Base-by-base conservation (phyloP, 2,797 vertebrate species). In the Sylvilagus floridanus region DNA sequence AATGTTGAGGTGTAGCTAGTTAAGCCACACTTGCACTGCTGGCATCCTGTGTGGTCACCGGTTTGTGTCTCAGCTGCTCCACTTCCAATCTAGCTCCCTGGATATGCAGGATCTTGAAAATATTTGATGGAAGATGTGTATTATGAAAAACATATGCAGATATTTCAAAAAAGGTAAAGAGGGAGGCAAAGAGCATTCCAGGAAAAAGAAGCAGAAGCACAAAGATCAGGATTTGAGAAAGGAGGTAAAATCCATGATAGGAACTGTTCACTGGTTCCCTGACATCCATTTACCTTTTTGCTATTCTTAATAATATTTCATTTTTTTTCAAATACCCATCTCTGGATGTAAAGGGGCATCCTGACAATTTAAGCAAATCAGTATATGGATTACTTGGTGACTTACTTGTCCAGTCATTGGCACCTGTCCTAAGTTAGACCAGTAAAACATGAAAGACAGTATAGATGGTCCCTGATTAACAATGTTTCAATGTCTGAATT, bases 371-470 rank as follows among this genome's bases (percentile, higher is more conserved):
- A 94, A 78, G 26, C 69, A 73, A 57, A 90, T 42, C 10, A 72
- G 28, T 78, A 7, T 47, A 11, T 82, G 42, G 26, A 82, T 90
- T 84, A 26, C 30, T 92, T 90, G 78, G 62, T 10, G 10, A 94
- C 3, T 11, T 79, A 30, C 78, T 90, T 93, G 32, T 91, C 78
- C 52, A 83, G 28, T 32, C 26, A 11, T 35, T 78, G 62, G 42
- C 7, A 60, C 4, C 57, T 78, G 57, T 21, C 50, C 7, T 82
- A 86, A 77, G 28, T 89, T 86, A 81, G 24, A 6, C 28, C 76
- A 54, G 32, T 77, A 93, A 77, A 84, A 84, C n/a, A 52, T 83
- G 78, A 77, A 93, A 75, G 13, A 62, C 84, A 81, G 30, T 86
- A 77, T 28, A 68, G 60, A 37, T 13, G 22, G 28, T 60, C 62